Percentiles rank a stretch among this genome's conserved stretches.
Evolutionary conservation across 1,140 invertebrate species (phyloP).

Genomic region (Drosophila burlai): DNA sequence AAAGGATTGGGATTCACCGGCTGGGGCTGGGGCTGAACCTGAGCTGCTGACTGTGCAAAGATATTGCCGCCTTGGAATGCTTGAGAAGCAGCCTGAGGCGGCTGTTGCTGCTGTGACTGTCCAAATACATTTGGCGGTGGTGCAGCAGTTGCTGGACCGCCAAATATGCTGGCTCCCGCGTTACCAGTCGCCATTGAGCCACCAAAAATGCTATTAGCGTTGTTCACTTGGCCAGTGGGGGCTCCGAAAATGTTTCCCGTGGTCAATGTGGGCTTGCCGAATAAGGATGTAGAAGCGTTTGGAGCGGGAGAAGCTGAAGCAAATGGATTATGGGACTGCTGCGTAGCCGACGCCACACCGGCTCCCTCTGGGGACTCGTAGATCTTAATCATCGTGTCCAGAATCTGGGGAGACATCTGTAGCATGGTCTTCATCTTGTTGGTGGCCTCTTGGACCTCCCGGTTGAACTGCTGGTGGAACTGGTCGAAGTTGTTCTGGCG

Average conservation of each 20-base stretch:
- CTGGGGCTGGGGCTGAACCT: slow-evolving; percentile 47
- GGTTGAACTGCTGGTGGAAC: slow-evolving; percentile 71
- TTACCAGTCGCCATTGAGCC: slow-evolving; percentile 3
- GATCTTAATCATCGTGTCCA: slow-evolving; percentile 70
- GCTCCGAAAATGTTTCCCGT: slow-evolving; percentile 50
- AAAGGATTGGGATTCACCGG: slow-evolving; percentile 46
- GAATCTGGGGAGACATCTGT: slow-evolving; percentile 50
- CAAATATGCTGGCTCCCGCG: slow-evolving; percentile 43
- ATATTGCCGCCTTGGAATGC: slow-evolving; percentile 41
- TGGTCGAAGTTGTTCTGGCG: slow-evolving; percentile 69
- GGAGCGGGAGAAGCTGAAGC: slow-evolving; percentile 12
- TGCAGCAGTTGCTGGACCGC: neutral
- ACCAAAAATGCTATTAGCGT: slow-evolving; percentile 44
- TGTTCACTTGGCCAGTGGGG: slow-evolving; percentile 2
- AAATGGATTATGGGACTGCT: slow-evolving; percentile 54
- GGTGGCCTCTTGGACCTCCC: slow-evolving; percentile 66
- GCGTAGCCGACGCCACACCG: neutral
- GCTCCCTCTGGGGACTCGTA: slow-evolving; percentile 60
- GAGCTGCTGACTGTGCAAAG: slow-evolving; percentile 44
- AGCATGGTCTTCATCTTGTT: slow-evolving; percentile 79
- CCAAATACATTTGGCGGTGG: slow-evolving; percentile 34
- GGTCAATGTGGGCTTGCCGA: slow-evolving; percentile 49
- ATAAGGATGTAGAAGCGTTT: slow-evolving; percentile 34
- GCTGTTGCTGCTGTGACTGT: slow-evolving; percentile 37
- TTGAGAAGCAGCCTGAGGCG: slow-evolving; percentile 16